phyloP scores from a whole-genome alignment of 2,113 vertebrate genomes.

The Cairina moschata region DNA sequence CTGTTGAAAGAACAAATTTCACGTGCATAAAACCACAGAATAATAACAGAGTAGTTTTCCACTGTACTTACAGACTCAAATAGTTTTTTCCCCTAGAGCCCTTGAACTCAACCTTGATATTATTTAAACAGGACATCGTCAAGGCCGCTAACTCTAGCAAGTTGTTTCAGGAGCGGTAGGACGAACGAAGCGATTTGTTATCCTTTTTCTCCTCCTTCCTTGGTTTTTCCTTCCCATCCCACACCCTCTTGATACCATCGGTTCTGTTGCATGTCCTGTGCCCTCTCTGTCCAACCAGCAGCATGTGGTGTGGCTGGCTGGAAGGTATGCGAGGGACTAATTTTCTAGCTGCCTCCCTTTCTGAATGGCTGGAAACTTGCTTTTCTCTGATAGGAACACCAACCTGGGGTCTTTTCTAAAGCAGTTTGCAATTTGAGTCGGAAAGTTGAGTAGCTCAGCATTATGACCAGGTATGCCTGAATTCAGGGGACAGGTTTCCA shows the following conservation, averaged over 20 bases:
- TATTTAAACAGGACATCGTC: constrained; percentile 48
- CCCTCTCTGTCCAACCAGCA: neutral
- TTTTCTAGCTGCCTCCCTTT: neutral
- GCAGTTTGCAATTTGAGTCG: neutral
- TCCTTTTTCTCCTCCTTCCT: neutral
- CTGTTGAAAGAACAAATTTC: constrained; percentile 58
- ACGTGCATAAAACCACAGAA: constrained; percentile 32
- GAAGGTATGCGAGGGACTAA: neutral
- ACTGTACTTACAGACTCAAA: constrained; percentile 46
- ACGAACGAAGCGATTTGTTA: constrained; percentile 11
- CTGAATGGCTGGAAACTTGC: neutral
- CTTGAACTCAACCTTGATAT: constrained; percentile 35
- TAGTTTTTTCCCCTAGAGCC: constrained; percentile 26
- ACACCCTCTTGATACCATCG: neutral
- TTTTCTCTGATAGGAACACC: neutral
- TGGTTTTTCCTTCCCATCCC: neutral
- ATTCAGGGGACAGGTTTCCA: neutral
- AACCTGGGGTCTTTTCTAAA: neutral
- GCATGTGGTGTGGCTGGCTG: neutral
- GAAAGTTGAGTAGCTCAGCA: neutral
- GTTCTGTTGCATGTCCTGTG: accelerated
- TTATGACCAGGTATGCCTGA: neutral
- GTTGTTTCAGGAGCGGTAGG: neutral
- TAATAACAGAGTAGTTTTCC: constrained; percentile 53
- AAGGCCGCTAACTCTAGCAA: constrained; percentile 20